phyloP scores from a whole-genome alignment of 2,797 vertebrate genomes.

The Sternarchorhynchus goeldii region DNA sequence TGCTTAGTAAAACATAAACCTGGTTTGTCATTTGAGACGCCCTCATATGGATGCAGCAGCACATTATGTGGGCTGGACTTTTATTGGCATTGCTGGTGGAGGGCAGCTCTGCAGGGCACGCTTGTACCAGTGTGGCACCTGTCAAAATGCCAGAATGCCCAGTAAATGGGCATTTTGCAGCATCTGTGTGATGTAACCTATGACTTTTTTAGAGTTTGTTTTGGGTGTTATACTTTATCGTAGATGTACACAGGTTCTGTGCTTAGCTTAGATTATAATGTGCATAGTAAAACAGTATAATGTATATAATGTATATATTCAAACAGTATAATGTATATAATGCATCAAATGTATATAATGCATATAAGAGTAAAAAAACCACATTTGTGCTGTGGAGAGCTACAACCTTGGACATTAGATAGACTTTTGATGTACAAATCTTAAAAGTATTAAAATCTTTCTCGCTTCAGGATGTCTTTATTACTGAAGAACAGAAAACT shows the following conservation, averaged over 20 bases:
- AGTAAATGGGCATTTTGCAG: neutral
- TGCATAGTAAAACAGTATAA: too few relatives aligned
- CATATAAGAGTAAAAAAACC: neutral
- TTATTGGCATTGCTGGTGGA: too few relatives aligned
- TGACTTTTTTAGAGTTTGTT: too few relatives aligned
- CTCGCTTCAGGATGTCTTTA: too few relatives aligned
- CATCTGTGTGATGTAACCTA: neutral
- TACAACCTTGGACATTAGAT: neutral
- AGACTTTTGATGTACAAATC: neutral
- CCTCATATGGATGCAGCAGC: conserved; percentile 5
- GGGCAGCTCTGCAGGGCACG: too few relatives aligned
- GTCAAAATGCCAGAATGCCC: conserved; percentile 3
- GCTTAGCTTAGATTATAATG: too few relatives aligned
- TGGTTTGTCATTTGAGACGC: conserved; percentile 1
- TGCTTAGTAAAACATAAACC: neutral
- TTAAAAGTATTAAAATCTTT: neutral
- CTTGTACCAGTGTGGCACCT: too few relatives aligned
- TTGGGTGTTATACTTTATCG: too few relatives aligned
- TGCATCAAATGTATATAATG: too few relatives aligned
- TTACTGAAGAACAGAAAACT: neutral
- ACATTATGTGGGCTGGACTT: conserved; percentile 34
- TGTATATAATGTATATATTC: neutral
- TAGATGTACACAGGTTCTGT: too few relatives aligned
- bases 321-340: too few relatives aligned
- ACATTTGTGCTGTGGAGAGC: neutral